Evolutionary conservation across 2,113 vertebrate genomes (phyloP).

Genomic region (Callipepla californica): DNA sequence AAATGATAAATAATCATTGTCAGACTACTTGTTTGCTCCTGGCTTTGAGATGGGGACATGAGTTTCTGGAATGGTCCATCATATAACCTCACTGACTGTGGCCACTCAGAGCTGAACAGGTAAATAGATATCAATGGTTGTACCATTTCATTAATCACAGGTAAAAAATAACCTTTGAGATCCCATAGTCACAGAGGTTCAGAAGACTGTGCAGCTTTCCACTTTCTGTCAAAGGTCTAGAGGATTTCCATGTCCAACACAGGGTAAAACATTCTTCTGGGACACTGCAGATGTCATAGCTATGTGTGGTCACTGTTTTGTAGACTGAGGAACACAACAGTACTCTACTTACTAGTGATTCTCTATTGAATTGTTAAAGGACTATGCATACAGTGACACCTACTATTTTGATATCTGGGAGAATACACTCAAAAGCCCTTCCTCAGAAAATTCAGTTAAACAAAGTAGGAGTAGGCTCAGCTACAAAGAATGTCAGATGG

Average conservation of each 20-base stretch:
- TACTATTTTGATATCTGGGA: neutral
- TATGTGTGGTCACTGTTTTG: neutral
- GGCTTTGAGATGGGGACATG: neutral
- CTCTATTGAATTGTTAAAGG: neutral
- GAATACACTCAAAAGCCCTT: neutral
- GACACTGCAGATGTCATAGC: neutral
- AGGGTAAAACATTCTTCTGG: neutral
- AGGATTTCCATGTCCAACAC: neutral
- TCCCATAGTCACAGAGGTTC: neutral
- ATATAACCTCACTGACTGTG: neutral
- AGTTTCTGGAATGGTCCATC: neutral
- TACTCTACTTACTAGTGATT: neutral
- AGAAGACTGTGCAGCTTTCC: neutral
- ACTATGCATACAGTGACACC: neutral
- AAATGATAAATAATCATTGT: constrained; percentile 44
- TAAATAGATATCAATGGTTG: neutral
- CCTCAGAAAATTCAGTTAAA: neutral
- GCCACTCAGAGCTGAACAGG: neutral
- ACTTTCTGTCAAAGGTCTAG: neutral
- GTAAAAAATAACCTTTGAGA: neutral
- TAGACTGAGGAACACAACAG: neutral
- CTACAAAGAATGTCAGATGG: neutral
- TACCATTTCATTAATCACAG: neutral
- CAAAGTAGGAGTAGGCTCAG: neutral
- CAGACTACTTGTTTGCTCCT: neutral